Evolutionary conservation across 2,797 vertebrate genomes (phyloP), one percentile per base, ranked within the genome.

Genomic region (Muscicapa striata): DNA sequence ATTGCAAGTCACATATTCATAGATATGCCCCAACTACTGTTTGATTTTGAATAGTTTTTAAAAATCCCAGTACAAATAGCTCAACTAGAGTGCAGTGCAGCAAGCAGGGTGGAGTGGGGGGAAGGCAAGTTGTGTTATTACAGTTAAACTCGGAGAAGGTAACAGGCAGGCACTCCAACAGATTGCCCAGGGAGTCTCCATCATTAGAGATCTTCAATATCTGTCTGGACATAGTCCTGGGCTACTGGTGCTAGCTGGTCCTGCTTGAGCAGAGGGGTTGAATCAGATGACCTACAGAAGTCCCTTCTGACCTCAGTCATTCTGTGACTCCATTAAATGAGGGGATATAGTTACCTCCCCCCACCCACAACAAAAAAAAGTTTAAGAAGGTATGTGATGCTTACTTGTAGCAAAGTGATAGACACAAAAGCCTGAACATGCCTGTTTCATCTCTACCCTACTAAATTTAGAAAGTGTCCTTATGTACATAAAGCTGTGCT

Each of bases 401-500:
- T 46, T 67, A 63, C n/a, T 67, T 83, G 83, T 26, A 93, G 10
- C 32, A 91, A 69, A 87, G n/a, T 4, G 13, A 86, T 68, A 89
- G 97, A 86, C 29, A 73, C 54, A 75, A 77, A 95, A 94, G 30
- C 23, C 59, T 76, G 19, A 41, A 41, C 24, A 40, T 70, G 49
- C 75, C 15, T 54, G 38, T 58, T 95, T 97, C 66, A 43, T 90
- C 80, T 96, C 75, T 91, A 49, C 61, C 54, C 87, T 87, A 34
- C 54, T 75, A 66, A 80, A 96, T 97, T 91, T 95, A 92, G 90
- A 89, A 92, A 52, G 2, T 41, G 59, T 96, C 49, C 10, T 38
- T 76, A 40, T 63, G 72, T 54, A 87, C 88, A 88, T 96, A 96
- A 97, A 97, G 32, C 85, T 96, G 62, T 96, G 88, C 76, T 87